phyloP scores from a whole-genome alignment of 2,888 invertebrate species.

The Barypeithes pellucidus region DNA sequence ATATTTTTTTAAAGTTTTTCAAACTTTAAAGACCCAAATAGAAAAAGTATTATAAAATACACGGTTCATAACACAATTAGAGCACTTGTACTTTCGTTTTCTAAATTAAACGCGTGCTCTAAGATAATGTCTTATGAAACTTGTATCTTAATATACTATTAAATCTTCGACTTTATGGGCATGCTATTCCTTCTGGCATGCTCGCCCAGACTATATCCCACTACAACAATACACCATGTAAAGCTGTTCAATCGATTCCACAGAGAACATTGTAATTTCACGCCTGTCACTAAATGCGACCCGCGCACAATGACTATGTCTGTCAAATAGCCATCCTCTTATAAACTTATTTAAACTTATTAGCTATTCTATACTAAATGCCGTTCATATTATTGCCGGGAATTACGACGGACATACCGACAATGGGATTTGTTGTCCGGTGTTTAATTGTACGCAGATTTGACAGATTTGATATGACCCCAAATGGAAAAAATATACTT shows the following conservation, averaged over 20 bases:
- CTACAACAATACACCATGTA: slow-evolving; percentile 67
- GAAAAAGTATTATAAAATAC: too few relatives aligned
- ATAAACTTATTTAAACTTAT: slow-evolving; percentile 63
- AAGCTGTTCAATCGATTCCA: slow-evolving; percentile 69
- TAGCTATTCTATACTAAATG: slow-evolving; percentile 63
- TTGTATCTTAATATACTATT: too few relatives aligned
- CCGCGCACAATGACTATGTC: slow-evolving; percentile 67
- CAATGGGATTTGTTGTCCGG: slow-evolving; percentile 28
- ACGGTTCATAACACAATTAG: too few relatives aligned
- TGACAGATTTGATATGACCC: slow-evolving; percentile 27
- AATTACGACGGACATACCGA: slow-evolving; percentile 38
- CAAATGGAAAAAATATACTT: not conserved
- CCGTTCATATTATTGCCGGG: slow-evolving; percentile 18
- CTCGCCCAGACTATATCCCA: slow-evolving; percentile 31
- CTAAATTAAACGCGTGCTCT: too few relatives aligned
- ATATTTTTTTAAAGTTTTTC: too few relatives aligned
- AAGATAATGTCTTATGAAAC: too few relatives aligned
- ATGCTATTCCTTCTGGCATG: too few relatives aligned
- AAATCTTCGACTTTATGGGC: too few relatives aligned
- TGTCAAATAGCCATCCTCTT: slow-evolving; percentile 65
- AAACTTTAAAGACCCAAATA: too few relatives aligned
- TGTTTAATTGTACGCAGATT: slow-evolving; percentile 13
- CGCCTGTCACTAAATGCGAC: slow-evolving; percentile 70
- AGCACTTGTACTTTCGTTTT: too few relatives aligned
- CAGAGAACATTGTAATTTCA: slow-evolving; percentile 71